phyloP scores from a whole-genome alignment of 1,140 invertebrate genomes.

The Octopus sinensis region DNA sequence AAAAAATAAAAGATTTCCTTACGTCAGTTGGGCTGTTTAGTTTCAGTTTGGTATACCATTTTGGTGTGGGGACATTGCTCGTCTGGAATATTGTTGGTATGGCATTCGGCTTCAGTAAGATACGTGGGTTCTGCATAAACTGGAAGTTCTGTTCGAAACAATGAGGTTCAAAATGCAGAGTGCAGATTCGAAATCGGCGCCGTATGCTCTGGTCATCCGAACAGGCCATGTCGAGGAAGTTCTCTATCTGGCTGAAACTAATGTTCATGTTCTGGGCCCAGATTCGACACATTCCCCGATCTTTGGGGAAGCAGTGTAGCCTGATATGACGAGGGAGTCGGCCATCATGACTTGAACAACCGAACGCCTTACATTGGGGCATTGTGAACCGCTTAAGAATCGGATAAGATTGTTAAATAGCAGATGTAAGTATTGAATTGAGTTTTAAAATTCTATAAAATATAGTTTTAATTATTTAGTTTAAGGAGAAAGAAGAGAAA shows the following conservation, averaged over 20 bases:
- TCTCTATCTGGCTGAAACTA: background rate
- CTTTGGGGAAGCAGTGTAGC: background rate
- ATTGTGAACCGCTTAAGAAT: background rate
- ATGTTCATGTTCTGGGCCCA: background rate
- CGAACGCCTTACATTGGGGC: background rate
- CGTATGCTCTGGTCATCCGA: background rate
- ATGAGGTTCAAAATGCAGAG: background rate
- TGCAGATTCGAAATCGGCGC: background rate
- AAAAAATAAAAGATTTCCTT: too few species aligned
- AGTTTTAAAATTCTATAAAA: too few species aligned
- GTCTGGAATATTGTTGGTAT: background rate
- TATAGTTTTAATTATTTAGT: too few species aligned
- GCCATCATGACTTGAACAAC: constrained; percentile 2
- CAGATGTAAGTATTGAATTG: too few species aligned
- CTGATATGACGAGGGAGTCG: background rate
- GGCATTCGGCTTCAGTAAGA: background rate
- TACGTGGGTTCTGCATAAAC: background rate
- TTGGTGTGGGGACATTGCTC: background rate
- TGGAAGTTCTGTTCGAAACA: background rate
- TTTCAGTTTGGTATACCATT: constrained; percentile 4
- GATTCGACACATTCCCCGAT: background rate
- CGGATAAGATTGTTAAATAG: too few species aligned
- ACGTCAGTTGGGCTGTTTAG: background rate
- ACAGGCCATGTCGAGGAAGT: background rate
- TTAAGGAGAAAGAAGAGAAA: too few species aligned